Conservation (phyloP, 2,797 vertebrate species). For the Hipposideros larvatus region DNA sequence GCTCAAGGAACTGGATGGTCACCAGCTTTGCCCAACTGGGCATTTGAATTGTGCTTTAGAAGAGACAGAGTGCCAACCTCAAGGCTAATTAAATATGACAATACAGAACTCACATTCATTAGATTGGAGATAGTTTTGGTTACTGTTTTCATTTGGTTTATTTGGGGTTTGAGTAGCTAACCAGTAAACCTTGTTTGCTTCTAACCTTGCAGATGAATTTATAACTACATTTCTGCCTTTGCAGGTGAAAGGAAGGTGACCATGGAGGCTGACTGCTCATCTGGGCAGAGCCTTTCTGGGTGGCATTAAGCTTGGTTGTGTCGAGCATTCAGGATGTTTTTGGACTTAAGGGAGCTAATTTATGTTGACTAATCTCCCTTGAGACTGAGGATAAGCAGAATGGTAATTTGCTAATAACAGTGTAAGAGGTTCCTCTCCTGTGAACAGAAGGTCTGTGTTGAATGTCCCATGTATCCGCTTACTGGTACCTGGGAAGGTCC, state of each 20-base stretch:
- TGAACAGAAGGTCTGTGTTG: neutral
- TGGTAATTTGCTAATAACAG: neutral
- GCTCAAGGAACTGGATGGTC: neutral
- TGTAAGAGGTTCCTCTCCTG: neutral
- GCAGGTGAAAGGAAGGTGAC: neutral
- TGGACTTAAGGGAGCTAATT: neutral
- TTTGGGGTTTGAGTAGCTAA: neutral
- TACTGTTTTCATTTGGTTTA: neutral
- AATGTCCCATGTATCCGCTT: neutral
- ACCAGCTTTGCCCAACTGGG: neutral
- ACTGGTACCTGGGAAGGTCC: neutral
- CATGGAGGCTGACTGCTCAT: neutral
- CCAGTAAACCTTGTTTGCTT: neutral
- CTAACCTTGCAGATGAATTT: neutral
- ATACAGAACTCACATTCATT: neutral
- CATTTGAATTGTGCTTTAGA: neutral
- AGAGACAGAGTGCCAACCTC: neutral
- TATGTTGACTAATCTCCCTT: neutral
- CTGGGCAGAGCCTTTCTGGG: neutral
- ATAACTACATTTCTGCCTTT: neutral
- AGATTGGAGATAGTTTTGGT: neutral
- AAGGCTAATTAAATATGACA: neutral
- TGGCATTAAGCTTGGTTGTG: neutral
- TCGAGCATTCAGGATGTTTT: neutral
- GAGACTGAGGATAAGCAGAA: neutral